These are phyloP conservation scores for Nomada ruficornis DNA, from an alignment of 2,888 invertebrate species.

Conservation along the genomic window DNA sequence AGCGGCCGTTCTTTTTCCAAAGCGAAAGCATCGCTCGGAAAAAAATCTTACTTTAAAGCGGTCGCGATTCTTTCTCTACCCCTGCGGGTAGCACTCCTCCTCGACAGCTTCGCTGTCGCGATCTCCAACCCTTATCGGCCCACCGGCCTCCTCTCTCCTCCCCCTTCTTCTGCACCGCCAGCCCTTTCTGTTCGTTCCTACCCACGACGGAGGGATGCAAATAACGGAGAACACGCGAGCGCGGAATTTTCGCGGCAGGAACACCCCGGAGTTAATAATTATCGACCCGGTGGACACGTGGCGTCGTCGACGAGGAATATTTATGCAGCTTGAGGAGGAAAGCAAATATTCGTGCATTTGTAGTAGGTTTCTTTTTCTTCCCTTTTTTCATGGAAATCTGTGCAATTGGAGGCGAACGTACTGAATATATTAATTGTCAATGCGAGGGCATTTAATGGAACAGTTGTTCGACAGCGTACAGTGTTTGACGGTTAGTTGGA, in stretches of 20 bases:
- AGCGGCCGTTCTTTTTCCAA: conserved; percentile 19
- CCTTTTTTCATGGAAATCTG: too few relatives aligned
- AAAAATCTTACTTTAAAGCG: conserved; percentile 50
- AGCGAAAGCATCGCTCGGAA: conserved; percentile 39
- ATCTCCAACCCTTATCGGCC: conserved; percentile 10
- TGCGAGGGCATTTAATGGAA: too few relatives aligned
- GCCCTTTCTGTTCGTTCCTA: neutral
- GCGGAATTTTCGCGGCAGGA: conserved; percentile 31
- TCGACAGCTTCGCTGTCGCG: conserved; percentile 18
- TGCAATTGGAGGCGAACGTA: too few relatives aligned
- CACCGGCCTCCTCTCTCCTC: too few relatives aligned
- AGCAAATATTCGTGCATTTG: too few relatives aligned
- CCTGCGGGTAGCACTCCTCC: neutral
- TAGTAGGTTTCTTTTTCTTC: too few relatives aligned
- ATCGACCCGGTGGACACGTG: conserved; percentile 17
- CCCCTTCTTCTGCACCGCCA: neutral
- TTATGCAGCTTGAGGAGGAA: neutral
- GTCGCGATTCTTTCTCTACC: conserved; percentile 47
- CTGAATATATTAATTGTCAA: too few relatives aligned
- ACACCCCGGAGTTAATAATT: conserved; percentile 36
- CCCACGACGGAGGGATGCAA: conserved; percentile 30
- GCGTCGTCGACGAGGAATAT: conserved; percentile 8
- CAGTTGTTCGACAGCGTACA: neutral
- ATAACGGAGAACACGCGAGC: conserved; percentile 31
- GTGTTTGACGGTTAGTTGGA: neutral